A percentile compares a stretch with the other conserved stretches of the same genome.
Evolutionary conservation across 2,888 invertebrate species (phyloP).

Genomic region (Baccha elongata): DNA sequence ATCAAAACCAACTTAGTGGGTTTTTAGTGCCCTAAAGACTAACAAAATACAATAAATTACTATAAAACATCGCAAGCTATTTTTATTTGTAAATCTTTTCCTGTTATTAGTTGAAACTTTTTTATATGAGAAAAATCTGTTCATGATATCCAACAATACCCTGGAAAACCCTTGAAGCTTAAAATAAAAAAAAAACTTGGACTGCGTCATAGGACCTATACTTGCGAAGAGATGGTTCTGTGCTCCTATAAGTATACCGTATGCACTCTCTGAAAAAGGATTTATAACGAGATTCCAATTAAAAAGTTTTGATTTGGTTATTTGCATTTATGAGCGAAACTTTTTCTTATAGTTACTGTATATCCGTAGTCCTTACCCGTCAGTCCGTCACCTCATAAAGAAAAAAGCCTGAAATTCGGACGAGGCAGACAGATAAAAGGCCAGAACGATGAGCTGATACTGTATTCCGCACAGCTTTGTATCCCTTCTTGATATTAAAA

Average conservation of each 20-base stretch:
- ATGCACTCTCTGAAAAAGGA: slow-evolving; percentile 64
- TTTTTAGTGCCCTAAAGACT: slow-evolving; percentile 42
- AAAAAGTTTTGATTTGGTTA: slow-evolving; percentile 74
- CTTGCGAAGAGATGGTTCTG: slow-evolving; percentile 23
- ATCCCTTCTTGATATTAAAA: slow-evolving; percentile 36
- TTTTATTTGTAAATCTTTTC: slow-evolving; percentile 33
- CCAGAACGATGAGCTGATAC: slow-evolving; percentile 55
- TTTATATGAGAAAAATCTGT: slow-evolving; percentile 26
- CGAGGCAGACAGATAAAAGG: not conserved
- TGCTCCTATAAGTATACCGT: slow-evolving; percentile 20
- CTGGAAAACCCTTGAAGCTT: not conserved
- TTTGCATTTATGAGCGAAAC: slow-evolving; percentile 72
- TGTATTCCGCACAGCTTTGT: slow-evolving; percentile 37
- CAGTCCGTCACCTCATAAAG: slow-evolving; percentile 21
- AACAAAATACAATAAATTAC: slow-evolving; percentile 58
- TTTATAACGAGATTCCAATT: slow-evolving; percentile 73
- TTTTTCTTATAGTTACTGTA: slow-evolving; percentile 48
- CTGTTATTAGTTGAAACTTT: slow-evolving; percentile 17
- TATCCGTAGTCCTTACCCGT: slow-evolving; percentile 1
- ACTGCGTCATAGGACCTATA: slow-evolving; percentile 29
- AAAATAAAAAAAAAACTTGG: slow-evolving; percentile 31
- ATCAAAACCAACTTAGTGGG: slow-evolving; percentile 30
- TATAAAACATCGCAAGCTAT: slow-evolving; percentile 44
- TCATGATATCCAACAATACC: slow-evolving; percentile 30
- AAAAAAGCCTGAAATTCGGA: not conserved